These are phyloP conservation scores for Phenganax subtilis DNA, from an alignment of 92 coral and sea anemone genomes.

Conservation along the genomic window DNA sequence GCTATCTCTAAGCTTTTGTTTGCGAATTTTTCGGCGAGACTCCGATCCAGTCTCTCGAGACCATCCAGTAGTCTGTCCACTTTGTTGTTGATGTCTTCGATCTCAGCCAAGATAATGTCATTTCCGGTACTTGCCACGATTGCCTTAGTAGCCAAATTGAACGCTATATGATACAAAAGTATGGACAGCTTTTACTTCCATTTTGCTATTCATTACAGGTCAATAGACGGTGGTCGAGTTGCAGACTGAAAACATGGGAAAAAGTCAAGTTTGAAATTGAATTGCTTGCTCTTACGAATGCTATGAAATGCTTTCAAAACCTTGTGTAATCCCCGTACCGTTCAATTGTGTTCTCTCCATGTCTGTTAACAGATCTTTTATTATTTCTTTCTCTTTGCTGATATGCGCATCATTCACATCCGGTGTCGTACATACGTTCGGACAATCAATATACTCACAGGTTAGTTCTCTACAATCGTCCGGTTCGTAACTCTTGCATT, in stretches of 20 bases:
- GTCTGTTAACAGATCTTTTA: neutral
- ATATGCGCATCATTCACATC: neutral
- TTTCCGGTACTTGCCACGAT: neutral
- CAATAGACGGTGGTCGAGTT: too few species aligned
- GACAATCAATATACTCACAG: neutral
- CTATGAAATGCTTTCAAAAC: neutral
- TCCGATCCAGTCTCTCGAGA: neutral
- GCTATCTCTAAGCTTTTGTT: neutral
- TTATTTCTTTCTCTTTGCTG: neutral
- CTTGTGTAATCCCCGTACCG: neutral
- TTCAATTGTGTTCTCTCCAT: neutral
- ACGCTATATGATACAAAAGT: neutral
- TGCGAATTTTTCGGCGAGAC: neutral
- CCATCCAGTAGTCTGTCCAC: neutral
- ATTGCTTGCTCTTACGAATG: too few species aligned
- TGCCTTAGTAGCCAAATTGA: slow-evolving; percentile 10
- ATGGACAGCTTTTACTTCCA: too few species aligned
- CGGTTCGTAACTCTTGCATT: neutral
- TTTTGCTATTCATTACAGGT: too few species aligned
- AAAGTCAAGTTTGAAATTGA: too few species aligned
- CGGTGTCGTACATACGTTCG: neutral
- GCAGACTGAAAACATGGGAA: too few species aligned
- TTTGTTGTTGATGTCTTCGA: neutral
- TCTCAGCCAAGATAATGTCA: neutral
- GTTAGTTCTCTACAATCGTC: neutral